Base-by-base conservation (phyloP, 2,113 vertebrate species). In the Crocuta crocuta region DNA sequence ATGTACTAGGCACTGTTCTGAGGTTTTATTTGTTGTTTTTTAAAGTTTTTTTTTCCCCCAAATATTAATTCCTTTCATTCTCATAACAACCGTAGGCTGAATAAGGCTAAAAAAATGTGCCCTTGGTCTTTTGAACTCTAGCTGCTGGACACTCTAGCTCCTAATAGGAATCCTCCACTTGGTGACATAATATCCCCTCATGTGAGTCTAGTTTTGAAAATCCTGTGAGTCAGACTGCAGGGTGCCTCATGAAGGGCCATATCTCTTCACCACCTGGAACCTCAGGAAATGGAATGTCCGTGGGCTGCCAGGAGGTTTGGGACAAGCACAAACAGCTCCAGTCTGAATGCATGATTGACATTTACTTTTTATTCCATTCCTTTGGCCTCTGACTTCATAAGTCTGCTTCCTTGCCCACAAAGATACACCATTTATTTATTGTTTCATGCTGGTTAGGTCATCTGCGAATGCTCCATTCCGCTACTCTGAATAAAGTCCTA, bases 141-240 rank as follows among this genome's bases (percentile, higher is more conserved):
- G 58, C 50, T 85, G 33, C n/a, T 85, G 89, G 92, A 33, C 16
- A 95, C n/a, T 86, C 63, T 55, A 76, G 55, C 50, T 88, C 33
- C 76, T 80, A 61, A 50, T 3, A 53, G 86, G 80, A 96, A 91
- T 4, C 78, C 48, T 16, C 39, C 33, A 87, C 55, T 79, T 63
- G 71, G 48, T 86, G 79, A 96, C 63, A 87, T 50, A 95, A 87
- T 33, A 92, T 39, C n/a, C 73, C 53, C 79, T 81, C 70, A 7
- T 12, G 35, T 15, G 39, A 70, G 50, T 89, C 88, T 93, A 28
- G 13, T 76, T 95, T 84, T 58, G 82, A 96, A 89, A 95, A 78
- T 73, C 63, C 45, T 53, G 58, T 93, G 91, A 93, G 97, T 94
- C 95, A 95, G 73, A 93, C 81, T 45, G 61, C 11, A 85, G 82